phyloP scores from a whole-genome alignment of 2,113 vertebrate species.

The Heterotilapia buettikoferi region DNA sequence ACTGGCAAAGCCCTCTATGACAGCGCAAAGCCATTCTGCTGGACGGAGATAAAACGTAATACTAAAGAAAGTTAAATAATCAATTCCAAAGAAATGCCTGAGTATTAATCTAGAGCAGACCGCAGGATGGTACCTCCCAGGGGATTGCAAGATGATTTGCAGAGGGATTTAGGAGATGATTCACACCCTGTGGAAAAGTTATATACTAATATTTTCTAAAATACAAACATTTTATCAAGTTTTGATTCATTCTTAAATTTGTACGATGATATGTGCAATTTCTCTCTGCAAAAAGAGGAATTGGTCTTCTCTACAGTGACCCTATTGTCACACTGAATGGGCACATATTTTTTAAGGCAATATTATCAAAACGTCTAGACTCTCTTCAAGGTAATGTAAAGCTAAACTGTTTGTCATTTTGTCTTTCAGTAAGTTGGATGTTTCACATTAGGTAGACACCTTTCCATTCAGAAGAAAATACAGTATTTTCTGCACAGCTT shows the following conservation, averaged over 20 bases:
- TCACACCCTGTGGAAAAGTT: background rate
- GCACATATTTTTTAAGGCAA: background rate
- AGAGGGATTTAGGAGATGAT: conserved; percentile 31
- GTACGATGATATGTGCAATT: background rate
- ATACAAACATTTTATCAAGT: background rate
- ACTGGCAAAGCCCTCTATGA: conserved; percentile 25
- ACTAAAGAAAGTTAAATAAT: conserved; percentile 49
- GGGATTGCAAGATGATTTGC: conserved; percentile 19
- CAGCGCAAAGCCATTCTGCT: conserved; percentile 51
- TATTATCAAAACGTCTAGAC: background rate
- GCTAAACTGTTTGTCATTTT: background rate
- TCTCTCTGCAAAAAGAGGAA: background rate
- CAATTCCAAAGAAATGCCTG: conserved; percentile 42
- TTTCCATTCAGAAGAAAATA: background rate
- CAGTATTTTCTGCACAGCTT: background rate
- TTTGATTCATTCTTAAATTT: background rate
- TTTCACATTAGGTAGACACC: background rate
- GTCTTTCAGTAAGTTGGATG: background rate
- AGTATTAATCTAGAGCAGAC: conserved; percentile 54
- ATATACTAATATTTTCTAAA: background rate
- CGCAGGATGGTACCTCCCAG: background rate
- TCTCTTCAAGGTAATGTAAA: background rate
- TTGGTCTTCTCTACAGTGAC: background rate
- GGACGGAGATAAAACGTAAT: conserved; percentile 65
- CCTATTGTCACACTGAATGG: background rate